Base-by-base conservation (phyloP, 2,113 vertebrate genomes). In the Trematocara marginatum region DNA sequence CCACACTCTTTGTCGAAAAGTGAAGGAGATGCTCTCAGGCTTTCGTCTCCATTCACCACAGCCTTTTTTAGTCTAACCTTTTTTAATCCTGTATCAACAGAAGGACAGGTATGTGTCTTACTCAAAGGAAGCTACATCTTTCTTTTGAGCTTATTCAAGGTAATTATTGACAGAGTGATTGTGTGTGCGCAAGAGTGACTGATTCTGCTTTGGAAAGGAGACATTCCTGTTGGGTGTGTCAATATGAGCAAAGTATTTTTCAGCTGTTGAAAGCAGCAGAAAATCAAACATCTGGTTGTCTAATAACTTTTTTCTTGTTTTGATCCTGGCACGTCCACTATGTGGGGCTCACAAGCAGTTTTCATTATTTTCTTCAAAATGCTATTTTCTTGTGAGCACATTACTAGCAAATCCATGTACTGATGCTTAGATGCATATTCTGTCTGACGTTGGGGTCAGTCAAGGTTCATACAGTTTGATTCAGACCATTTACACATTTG, bases 161-260 rank as follows among this genome's bases (percentile, higher is more conserved):
- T 90, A 91, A 94, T 94, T 82, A 90, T 92, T 92, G 47, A 92
- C 85, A 59, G 53, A 79, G 45, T 61, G 89, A 84, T 86, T 91
- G 79, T 86, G 81, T 84, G 57, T 83, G 38, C 56, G 34, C 61
- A 80, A 87, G 57, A 59, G 23, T 53, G 83, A 54, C 53, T 52
- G 57, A 78, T 88, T 92, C 81, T 89, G 53, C 81, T 84, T 69
- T 40, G 78, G 38, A 92, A 91, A 88, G 74, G 85, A 94, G 82
- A 88, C 81, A 92, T 94, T 95, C 90, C 81, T 78, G 47, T 71
- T 80, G 89, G 93, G 92, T 90, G 94, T 94, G 93, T 93, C 89
- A 79, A 45, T 89, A 87, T 84, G 31, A 88, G 91, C 61, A 81
- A 88, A 90, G 85, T 54, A 49, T 78, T 89, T 86, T 94, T 93